Evolutionary conservation across 2,797 vertebrate genomes (phyloP), one percentile per base, ranked within the genome.

Genomic region (Phoeniculus purpureus): DNA sequence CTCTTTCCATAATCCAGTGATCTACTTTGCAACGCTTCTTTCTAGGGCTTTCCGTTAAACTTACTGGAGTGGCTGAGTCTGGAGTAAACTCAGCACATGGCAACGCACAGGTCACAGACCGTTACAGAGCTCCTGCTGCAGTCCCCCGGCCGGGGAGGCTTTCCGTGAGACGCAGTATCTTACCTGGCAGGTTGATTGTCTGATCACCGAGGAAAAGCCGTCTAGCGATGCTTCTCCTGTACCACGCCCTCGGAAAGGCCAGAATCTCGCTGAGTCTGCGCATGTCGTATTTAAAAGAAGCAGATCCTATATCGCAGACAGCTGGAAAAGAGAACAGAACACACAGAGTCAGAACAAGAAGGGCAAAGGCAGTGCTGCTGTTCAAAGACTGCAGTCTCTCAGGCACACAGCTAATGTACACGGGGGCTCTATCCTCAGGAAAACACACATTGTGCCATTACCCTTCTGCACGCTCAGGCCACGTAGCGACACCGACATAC

Each of bases 201-300:
- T 99, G 99, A 96, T 99, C 99, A 80, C 99, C 99, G 29, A 99
- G 97, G 94, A 99, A 99, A 32, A 99, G 98, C 68, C 99, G 98
- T 23, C 99, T 97, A 91, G 99, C 99, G 70, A 99, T 99, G 89
- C 99, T 99, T 52, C 99, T 98, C 20, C 99, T 98, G 92, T 99
- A 99, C 99, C 99, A 99, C 71, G 99, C 99, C 94, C 98, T 98
- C 4, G 99, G 99, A 93, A 99, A 99, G 45, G 99, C 99, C 93
- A 99, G 97, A 95, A 99, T 99, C 97, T 99, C 99, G 82, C 99
- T 99, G 92, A 99, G 98, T 34, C 99, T 98, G 31, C 99, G 98
- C 99, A 99, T 99, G 95, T 99, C 99, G 0, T 99, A 99, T 94
- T 99, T 99, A 92, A 99, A 99, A 66, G 99, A 99, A 77, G 99